These are phyloP conservation scores for Danionella cerebrum DNA, from an alignment of 2,113 vertebrate genomes.

Conservation along the genomic window DNA sequence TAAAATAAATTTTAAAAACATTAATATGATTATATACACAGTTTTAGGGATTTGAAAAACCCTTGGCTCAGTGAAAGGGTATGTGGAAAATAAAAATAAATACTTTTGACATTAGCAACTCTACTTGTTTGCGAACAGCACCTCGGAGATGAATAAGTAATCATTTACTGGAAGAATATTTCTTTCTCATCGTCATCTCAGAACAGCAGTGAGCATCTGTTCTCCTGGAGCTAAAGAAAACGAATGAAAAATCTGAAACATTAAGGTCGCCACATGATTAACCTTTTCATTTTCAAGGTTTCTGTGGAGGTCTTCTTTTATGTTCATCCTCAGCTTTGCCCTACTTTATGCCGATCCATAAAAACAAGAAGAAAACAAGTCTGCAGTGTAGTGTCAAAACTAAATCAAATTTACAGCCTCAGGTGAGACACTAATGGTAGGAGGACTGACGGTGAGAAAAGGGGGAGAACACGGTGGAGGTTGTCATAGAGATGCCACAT, in stretches of 20 bases:
- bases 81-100: too few relatives aligned
- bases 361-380: background rate
- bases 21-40: too few relatives aligned
- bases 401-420: slow-evolving; percentile 23
- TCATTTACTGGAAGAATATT: background rate
- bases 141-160: too few relatives aligned
- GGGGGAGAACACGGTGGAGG: too few relatives aligned
- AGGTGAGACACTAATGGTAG: background rate
- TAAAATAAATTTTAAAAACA: too few relatives aligned
- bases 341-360: slow-evolving; percentile 5
- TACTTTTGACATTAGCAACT: too few relatives aligned
- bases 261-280: background rate
- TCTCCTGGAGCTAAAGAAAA: background rate
- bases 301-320: background rate
- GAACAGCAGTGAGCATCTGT: background rate
- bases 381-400: slow-evolving; percentile 2
- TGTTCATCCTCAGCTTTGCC: background rate
- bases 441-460: background rate
- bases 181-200: background rate
- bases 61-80: too few relatives aligned
- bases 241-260: background rate
- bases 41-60: too few relatives aligned
- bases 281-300: background rate
- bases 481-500: too few relatives aligned
- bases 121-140: too few relatives aligned